Evolutionary conservation across 2,797 vertebrate genomes (phyloP).

Genomic region (Danionella dracula): DNA sequence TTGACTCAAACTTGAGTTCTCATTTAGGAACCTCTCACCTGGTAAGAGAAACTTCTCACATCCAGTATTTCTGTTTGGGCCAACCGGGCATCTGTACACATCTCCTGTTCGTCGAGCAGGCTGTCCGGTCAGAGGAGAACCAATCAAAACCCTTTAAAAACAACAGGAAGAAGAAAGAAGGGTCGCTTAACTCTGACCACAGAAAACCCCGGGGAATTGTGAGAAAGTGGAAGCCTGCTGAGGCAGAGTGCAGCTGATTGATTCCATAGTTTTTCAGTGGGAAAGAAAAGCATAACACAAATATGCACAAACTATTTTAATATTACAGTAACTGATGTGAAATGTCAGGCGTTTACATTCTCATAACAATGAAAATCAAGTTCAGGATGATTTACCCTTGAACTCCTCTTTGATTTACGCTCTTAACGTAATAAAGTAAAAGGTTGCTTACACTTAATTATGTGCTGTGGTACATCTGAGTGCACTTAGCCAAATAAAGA

Average conservation of each 20-base stretch:
- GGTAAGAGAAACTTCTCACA: constrained; percentile 85
- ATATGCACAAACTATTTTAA: background rate
- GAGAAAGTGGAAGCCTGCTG: constrained; percentile 32
- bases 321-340: constrained; percentile 2
- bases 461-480: constrained; percentile 7
- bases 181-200: constrained; percentile 35
- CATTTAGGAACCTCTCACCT: constrained; percentile 65
- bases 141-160: constrained; percentile 87
- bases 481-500: constrained; percentile 13
- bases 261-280: constrained; percentile 25
- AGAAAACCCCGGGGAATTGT: constrained; percentile 34
- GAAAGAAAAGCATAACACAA: constrained; percentile 27
- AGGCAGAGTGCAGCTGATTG: constrained; percentile 23
- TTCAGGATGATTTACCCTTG: background rate
- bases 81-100: constrained; percentile 91
- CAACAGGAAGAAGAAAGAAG: background rate
- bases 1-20: background rate
- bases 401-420: background rate
- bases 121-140: constrained; percentile 87
- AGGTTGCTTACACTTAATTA: background rate
- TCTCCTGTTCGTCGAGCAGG: constrained; percentile 86
- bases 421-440: background rate
- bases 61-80: constrained; percentile 54
- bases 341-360: background rate
- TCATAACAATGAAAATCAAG: background rate